Percentiles rank a stretch among this genome's conserved stretches.
phyloP scores from a whole-genome alignment of 2,113 vertebrate species.

The Peromyscus leucopus region DNA sequence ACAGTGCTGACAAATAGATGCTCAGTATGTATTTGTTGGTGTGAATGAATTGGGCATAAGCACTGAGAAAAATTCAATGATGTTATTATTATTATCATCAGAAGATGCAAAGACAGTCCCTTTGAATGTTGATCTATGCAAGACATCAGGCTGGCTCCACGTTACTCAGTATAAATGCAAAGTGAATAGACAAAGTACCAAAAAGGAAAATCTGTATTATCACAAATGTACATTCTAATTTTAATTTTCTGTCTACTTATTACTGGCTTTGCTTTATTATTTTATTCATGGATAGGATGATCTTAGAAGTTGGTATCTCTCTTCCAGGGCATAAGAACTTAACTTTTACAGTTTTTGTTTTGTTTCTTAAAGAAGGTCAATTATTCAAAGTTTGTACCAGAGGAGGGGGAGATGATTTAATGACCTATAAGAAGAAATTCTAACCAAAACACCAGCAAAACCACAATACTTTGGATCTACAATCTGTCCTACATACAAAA shows the following conservation, averaged over 20 bases:
- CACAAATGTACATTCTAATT: not conserved
- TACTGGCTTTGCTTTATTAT: not conserved
- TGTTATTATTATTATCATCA: not conserved
- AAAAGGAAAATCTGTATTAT: slow-evolving; percentile 12
- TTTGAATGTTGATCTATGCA: slow-evolving; percentile 28
- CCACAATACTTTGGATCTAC: not conserved
- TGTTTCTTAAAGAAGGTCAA: not conserved
- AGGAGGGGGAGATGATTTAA: not conserved
- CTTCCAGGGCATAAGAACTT: not conserved
- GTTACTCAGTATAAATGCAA: not conserved
- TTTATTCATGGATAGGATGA: slow-evolving; percentile 41
- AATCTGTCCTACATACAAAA: not conserved
- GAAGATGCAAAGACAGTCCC: not conserved
- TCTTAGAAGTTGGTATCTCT: slow-evolving; percentile 2
- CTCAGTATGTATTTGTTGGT: not conserved
- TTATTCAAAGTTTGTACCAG: not conserved
- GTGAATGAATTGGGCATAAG: not conserved
- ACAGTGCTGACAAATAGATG: not conserved
- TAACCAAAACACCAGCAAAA: not conserved
- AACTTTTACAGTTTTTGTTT: not conserved
- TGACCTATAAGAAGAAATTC: not conserved
- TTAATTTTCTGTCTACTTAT: not conserved
- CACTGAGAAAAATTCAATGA: not conserved
- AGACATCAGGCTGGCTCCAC: not conserved
- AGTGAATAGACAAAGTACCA: not conserved